These are phyloP conservation scores for Thereva unica DNA, from an alignment of 2,888 invertebrate genomes.

Conservation along the genomic window DNA sequence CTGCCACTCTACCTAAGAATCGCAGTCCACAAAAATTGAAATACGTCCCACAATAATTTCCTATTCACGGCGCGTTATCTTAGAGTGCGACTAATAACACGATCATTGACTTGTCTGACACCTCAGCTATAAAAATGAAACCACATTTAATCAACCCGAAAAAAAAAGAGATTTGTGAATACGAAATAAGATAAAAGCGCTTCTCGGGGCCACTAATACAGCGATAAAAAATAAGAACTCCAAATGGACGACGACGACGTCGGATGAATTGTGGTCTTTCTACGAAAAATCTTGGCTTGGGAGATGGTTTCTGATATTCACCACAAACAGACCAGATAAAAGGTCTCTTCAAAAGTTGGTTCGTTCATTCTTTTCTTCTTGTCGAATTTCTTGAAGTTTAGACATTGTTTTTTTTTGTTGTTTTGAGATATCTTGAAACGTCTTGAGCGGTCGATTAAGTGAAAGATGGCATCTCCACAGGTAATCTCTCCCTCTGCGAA, in stretches of 20 bases:
- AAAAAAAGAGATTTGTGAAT: constrained; percentile 16
- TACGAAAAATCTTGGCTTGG: constrained; percentile 16
- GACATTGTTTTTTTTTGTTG: neutral
- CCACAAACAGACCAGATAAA: constrained; percentile 13
- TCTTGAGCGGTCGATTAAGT: constrained; percentile 33
- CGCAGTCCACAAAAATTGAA: constrained; percentile 42
- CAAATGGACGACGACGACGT: constrained; percentile 1
- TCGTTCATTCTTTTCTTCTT: constrained; percentile 6
- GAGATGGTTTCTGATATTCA: no score
- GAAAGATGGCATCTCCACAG: constrained; percentile 28
- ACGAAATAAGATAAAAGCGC: constrained; percentile 13
- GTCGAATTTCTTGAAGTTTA: constrained; percentile 4
- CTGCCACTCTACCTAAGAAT: no score
- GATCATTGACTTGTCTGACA: constrained; percentile 46
- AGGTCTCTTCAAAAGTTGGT: neutral
- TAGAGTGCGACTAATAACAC: constrained; percentile 45
- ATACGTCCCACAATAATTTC: constrained; percentile 45
- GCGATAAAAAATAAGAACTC: neutral
- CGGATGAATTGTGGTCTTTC: neutral
- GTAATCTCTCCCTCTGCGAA: constrained; percentile 16
- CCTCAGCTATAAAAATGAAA: constrained; percentile 40
- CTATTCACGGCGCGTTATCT: constrained; percentile 45
- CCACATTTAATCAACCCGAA: constrained; percentile 31
- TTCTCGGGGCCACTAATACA: constrained; percentile 7
- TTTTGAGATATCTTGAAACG: constrained; percentile 21